Conservation (phyloP, 2,113 vertebrate genomes). For the Callorhinus ursinus region DNA sequence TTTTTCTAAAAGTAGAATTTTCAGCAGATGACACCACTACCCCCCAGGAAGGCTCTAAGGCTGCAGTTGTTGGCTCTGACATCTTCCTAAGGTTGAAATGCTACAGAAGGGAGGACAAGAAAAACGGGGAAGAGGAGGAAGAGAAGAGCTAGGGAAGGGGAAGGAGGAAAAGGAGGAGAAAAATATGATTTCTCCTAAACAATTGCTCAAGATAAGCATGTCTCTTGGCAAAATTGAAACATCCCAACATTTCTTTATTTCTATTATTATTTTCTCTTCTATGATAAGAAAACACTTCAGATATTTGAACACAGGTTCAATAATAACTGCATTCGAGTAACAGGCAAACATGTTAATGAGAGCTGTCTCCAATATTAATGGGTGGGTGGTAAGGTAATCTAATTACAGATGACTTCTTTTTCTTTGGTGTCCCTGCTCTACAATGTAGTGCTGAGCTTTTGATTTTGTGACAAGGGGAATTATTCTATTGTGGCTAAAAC, state of each 20-base stretch:
- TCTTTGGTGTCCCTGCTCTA: background rate
- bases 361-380: background rate
- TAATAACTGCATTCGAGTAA: background rate
- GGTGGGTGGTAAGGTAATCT: too few relatives aligned
- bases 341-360: background rate
- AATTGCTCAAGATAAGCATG: background rate
- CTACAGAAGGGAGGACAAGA: background rate
- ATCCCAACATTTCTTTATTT: background rate
- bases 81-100: background rate
- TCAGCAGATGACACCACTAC: background rate
- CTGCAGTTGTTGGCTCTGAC: background rate
- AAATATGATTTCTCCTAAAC: background rate
- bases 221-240: background rate
- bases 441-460: background rate
- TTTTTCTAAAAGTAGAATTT: background rate
- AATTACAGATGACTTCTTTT: background rate
- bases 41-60: background rate
- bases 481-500: background rate
- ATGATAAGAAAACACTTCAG: background rate
- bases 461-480: background rate
- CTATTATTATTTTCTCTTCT: background rate
- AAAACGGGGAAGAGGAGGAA: background rate
- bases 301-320: background rate
- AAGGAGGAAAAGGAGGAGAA: too few relatives aligned
- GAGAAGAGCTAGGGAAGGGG: background rate